A percentile compares a stretch with the other conserved stretches of the same genome.
phyloP scores from a whole-genome alignment of 2,113 vertebrate species.

The Heterotilapia buettikoferi region DNA sequence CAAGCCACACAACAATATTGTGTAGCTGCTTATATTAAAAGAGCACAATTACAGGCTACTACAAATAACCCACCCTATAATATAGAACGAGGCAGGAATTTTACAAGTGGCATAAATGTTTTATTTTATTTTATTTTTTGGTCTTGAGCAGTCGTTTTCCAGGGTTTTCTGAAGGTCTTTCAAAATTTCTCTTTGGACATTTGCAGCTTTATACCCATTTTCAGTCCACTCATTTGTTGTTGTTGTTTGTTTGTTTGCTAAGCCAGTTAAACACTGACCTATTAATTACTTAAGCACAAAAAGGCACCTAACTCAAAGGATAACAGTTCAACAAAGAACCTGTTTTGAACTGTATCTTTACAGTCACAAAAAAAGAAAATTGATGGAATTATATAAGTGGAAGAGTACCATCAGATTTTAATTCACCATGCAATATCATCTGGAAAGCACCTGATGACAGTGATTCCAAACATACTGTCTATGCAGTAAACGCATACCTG shows the following conservation, averaged over 20 bases:
- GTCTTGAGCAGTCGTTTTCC: neutral
- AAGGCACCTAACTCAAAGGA: neutral
- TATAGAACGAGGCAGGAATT: neutral
- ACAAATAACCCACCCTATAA: neutral
- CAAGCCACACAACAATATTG: neutral
- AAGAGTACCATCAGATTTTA: neutral
- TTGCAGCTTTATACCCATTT: neutral
- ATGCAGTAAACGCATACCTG: neutral
- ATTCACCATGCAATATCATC: neutral
- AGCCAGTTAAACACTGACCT: neutral
- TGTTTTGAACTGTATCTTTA: neutral
- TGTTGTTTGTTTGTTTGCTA: neutral
- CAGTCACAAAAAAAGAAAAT: neutral
- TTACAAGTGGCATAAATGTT: neutral
- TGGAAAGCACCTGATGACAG: neutral
- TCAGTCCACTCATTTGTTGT: neutral
- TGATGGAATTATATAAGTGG: neutral
- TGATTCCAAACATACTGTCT: neutral
- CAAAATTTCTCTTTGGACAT: neutral
- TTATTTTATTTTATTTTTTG: neutral
- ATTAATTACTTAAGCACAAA: neutral
- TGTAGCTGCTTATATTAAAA: neutral
- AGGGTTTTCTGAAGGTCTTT: neutral
- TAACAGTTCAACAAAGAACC: neutral
- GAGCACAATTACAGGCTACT: neutral